Evolutionary conservation across 2,888 invertebrate species (phyloP).

Genomic region (Gastrophysa polygoni): DNA sequence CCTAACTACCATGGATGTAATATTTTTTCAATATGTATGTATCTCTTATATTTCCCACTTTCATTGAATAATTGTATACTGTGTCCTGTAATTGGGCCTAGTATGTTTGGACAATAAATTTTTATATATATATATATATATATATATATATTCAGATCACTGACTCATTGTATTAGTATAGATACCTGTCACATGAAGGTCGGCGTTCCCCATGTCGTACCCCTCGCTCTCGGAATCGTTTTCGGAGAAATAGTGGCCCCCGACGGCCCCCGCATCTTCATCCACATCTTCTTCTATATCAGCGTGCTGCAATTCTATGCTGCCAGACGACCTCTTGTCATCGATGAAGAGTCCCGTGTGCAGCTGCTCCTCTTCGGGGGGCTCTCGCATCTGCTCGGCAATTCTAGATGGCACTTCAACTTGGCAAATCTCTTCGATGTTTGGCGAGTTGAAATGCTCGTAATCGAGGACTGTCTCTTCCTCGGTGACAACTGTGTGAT

Average conservation of each 20-base stretch:
- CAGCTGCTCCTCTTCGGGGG: conserved; percentile 15
- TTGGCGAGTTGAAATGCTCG: conserved; percentile 22
- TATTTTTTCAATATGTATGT: too few relatives aligned
- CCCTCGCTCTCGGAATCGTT: conserved; percentile 45
- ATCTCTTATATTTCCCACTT: too few relatives aligned
- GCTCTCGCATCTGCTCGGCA: background rate
- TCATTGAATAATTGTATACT: too few relatives aligned
- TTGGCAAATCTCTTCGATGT: conserved; percentile 22
- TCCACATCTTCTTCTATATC: conserved; percentile 7
- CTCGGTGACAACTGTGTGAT: conserved; percentile 11
- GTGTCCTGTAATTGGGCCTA: too few relatives aligned
- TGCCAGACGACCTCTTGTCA: background rate
- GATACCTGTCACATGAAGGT: conserved; percentile 47
- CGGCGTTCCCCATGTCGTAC: conserved; percentile 49
- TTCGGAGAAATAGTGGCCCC: background rate
- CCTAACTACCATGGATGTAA: too few relatives aligned
- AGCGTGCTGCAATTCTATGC: too few relatives aligned
- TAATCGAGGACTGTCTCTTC: conserved; percentile 27
- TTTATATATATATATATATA: too few relatives aligned
- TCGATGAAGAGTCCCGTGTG: background rate
- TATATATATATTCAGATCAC: too few relatives aligned
- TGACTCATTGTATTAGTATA: too few relatives aligned
- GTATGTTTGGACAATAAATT: too few relatives aligned
- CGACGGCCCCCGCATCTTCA: conserved; percentile 9
- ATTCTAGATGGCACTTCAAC: conserved; percentile 17